phyloP scores from a whole-genome alignment of 2,797 vertebrate genomes.

The Pseudomugil tenellus region DNA sequence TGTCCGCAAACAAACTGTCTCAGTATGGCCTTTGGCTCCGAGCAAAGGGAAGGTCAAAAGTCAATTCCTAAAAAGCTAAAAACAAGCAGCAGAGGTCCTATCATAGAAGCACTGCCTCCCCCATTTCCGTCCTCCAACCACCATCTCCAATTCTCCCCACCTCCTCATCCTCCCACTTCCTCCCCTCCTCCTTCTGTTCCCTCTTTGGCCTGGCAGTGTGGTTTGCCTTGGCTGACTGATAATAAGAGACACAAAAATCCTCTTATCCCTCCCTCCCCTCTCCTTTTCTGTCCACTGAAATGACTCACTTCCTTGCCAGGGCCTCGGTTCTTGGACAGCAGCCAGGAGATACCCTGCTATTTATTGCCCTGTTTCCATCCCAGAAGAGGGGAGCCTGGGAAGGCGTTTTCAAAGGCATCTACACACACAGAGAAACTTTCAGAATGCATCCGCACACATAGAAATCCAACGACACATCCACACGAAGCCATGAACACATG shows the following conservation, averaged over 20 bases:
- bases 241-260: constrained; percentile 88
- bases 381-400: constrained; percentile 78
- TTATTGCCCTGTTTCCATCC: constrained; percentile 85
- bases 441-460: constrained; percentile 35
- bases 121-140: constrained; percentile 7
- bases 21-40: constrained; percentile 57
- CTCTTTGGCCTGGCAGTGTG: constrained; percentile 78
- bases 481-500: constrained; percentile 30
- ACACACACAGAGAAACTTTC: constrained; percentile 52
- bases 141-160: constrained; percentile 25
- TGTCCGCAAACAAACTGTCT: constrained; percentile 62
- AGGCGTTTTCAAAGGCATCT: constrained; percentile 50
- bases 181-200: constrained; percentile 35
- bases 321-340: constrained; percentile 78
- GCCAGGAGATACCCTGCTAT: constrained; percentile 86
- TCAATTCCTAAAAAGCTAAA: constrained; percentile 73
- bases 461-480: constrained; percentile 29
- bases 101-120: constrained; percentile 28
- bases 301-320: constrained; percentile 84
- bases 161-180: constrained; percentile 16
- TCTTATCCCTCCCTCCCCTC: constrained; percentile 61
- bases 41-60: constrained; percentile 49
- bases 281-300: constrained; percentile 77
- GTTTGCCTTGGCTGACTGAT: constrained; percentile 88
- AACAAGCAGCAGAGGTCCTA: constrained; percentile 62